These are phyloP conservation scores for Thripadectes ignobilis DNA, from an alignment of 2,797 vertebrate species.

Conservation along the genomic window DNA sequence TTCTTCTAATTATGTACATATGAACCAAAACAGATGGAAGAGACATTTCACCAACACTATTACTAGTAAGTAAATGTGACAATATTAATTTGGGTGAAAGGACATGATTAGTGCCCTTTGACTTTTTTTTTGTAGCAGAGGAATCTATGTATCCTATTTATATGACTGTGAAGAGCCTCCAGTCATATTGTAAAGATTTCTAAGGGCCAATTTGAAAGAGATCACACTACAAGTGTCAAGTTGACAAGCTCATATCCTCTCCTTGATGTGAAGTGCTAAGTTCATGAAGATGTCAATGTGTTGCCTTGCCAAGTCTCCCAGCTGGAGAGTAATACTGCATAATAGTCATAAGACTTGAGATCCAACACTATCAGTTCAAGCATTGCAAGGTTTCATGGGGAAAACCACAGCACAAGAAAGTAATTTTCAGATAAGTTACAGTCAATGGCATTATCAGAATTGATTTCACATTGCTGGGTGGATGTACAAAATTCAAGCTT, in stretches of 20 bases:
- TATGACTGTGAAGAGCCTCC: conserved; percentile 25
- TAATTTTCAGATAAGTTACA: neutral
- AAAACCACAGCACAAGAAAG: neutral
- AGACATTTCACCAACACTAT: neutral
- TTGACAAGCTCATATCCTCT: conserved; percentile 51
- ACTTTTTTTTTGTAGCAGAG: neutral
- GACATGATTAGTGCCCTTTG: conserved; percentile 6
- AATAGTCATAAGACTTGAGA: neutral
- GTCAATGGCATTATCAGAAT: neutral
- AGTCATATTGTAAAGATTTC: conserved; percentile 45
- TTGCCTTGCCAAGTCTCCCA: conserved; percentile 46
- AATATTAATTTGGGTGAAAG: conserved; percentile 30
- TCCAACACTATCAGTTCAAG: neutral
- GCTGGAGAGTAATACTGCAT: conserved; percentile 25
- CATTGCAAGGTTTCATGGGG: neutral
- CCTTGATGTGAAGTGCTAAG: conserved; percentile 53
- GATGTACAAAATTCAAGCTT: neutral
- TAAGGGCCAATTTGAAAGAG: conserved; percentile 41
- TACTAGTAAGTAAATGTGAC: neutral
- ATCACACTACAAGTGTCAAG: neutral
- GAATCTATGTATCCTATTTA: conserved; percentile 4
- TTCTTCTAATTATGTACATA: neutral
- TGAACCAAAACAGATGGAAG: conserved; percentile 29
- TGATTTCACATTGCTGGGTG: neutral
- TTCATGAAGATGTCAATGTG: conserved; percentile 53